Evolutionary conservation across 2,113 vertebrate species (phyloP).

Genomic region (Trichechus manatus): DNA sequence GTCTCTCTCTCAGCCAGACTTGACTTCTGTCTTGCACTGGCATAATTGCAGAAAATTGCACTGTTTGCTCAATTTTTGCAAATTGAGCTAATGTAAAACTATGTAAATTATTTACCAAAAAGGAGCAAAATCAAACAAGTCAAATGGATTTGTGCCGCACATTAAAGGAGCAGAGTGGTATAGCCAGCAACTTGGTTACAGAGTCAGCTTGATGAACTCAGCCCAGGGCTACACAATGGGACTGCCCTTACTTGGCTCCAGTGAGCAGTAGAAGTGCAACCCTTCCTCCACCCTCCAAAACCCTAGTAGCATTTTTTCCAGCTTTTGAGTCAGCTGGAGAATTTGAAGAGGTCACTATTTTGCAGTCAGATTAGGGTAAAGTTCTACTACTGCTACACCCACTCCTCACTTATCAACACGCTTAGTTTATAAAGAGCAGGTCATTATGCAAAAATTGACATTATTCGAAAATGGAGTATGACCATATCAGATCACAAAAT

Average conservation of each 20-base stretch:
- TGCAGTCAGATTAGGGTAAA: not conserved
- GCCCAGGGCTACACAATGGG: conserved; percentile 1
- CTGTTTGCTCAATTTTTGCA: conserved; percentile 84
- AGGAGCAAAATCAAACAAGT: conserved; percentile 79
- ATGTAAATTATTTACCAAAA: conserved; percentile 83
- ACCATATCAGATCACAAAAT: too few relatives aligned
- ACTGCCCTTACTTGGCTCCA: not conserved
- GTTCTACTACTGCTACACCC: not conserved
- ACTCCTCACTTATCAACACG: too few relatives aligned
- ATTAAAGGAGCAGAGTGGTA: conserved; percentile 64
- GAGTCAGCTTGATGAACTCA: conserved; percentile 15
- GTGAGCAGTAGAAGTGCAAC: not conserved
- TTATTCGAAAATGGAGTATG: too few relatives aligned
- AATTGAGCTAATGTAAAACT: conserved; percentile 81
- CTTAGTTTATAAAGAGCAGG: too few relatives aligned
- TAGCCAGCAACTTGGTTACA: conserved; percentile 27
- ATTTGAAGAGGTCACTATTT: not conserved
- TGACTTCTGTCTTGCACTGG: conserved; percentile 76
- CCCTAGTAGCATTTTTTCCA: not conserved
- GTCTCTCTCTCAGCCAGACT: conserved; percentile 77
- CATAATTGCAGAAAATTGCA: conserved; percentile 82
- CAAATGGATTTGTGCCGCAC: conserved; percentile 59
- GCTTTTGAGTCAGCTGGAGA: not conserved
- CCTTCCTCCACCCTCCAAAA: not conserved
- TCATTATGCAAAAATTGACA: too few relatives aligned